These are phyloP conservation scores for Eudorcas thomsonii DNA, from an alignment of 2,113 vertebrate species.

Conservation along the genomic window DNA sequence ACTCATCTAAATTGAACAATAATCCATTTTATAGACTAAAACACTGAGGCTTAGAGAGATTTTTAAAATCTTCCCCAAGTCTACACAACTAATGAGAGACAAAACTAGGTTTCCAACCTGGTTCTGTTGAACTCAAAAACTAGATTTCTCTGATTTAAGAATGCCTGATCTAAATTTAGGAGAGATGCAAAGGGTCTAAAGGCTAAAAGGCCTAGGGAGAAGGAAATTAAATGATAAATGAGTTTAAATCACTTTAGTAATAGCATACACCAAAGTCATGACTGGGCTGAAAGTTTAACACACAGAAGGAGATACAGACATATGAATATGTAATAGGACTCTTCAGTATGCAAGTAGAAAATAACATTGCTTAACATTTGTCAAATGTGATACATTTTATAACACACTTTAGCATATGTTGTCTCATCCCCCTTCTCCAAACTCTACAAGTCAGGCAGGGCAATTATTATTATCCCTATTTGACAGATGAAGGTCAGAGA, in stretches of 20 bases:
- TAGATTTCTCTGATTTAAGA: neutral
- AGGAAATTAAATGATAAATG: neutral
- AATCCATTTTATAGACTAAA: neutral
- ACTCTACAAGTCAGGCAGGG: neutral
- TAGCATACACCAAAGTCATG: neutral
- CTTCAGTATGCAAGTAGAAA: neutral
- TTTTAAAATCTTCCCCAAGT: neutral
- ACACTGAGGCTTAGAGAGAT: neutral
- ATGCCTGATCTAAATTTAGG: neutral
- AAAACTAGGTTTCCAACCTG: neutral
- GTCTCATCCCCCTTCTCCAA: neutral
- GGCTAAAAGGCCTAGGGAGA: neutral
- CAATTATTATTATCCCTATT: neutral
- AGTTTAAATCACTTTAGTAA: neutral
- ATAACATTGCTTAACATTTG: neutral
- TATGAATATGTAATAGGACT: neutral
- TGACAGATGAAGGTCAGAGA: slow-evolving; percentile 45
- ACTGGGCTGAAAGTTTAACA: neutral
- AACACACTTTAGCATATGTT: neutral
- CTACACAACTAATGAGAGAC: neutral
- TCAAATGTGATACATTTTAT: neutral
- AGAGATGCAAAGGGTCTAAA: neutral
- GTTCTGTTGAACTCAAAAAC: neutral
- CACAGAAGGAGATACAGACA: neutral
- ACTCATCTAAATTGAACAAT: neutral